Conservation (phyloP, 53 echinoderm and acorn worm genomes). For the Echinarachnius parma region DNA sequence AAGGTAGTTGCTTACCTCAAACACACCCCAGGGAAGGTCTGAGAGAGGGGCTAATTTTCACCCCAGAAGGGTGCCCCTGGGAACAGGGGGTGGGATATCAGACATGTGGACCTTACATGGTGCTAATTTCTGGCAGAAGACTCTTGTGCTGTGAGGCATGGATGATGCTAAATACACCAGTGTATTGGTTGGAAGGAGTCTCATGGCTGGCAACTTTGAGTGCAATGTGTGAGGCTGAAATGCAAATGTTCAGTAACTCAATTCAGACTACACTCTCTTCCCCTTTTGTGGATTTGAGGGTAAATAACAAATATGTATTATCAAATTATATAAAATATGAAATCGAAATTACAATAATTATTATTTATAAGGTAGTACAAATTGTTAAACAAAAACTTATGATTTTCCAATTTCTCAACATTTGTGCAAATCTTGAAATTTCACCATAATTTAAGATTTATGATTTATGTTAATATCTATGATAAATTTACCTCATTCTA, state of each 20-base stretch:
- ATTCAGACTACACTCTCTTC: conserved; percentile 32
- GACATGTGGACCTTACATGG: conserved; percentile 26
- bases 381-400: no score
- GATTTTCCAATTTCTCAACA: no score
- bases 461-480: no score
- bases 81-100: conserved; percentile 27
- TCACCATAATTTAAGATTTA: no score
- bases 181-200: conserved; percentile 27
- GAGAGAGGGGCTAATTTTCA: conserved; percentile 22
- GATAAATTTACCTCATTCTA: no score
- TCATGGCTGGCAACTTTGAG: conserved; percentile 19
- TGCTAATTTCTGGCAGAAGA: conserved; percentile 16
- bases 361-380: no score
- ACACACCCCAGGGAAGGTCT: conserved; percentile 29
- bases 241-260: conserved; percentile 14
- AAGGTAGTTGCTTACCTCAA: conserved; percentile 7
- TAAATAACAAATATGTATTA: no score
- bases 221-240: conserved; percentile 30
- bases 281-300: no score
- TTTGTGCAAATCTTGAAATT: no score
- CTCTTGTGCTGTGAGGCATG: conserved; percentile 3
- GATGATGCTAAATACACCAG: conserved; percentile 17
- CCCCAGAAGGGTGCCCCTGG: conserved; percentile 21
- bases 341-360: no score
- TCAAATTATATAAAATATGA: no score